phyloP scores from a whole-genome alignment of 1,140 invertebrate genomes.

The Sarcophaga bullata region DNA sequence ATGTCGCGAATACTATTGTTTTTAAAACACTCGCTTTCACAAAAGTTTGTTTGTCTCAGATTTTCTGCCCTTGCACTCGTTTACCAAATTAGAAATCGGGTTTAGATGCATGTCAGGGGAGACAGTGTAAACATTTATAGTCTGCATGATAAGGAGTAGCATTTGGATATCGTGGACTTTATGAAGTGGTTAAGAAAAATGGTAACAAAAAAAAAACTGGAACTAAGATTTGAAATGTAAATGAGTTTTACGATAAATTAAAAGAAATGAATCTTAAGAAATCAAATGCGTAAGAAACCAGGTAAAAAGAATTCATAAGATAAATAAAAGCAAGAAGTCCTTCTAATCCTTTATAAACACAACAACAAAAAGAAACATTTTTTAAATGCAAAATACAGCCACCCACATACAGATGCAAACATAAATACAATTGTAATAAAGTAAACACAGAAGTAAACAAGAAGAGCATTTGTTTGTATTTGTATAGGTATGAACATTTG shows the following conservation, averaged over 20 bases:
- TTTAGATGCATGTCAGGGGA: not conserved
- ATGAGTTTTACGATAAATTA: slow-evolving; percentile 30
- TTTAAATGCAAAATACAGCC: not conserved
- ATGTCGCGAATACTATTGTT: too few relatives aligned
- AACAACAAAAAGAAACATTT: not conserved
- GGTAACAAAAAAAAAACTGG: not conserved
- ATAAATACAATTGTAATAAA: too few relatives aligned
- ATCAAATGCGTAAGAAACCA: not conserved
- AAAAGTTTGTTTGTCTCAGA: too few relatives aligned
- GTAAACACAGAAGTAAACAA: too few relatives aligned
- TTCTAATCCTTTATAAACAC: not conserved
- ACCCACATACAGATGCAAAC: too few relatives aligned
- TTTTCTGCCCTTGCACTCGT: too few relatives aligned
- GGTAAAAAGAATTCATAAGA: not conserved
- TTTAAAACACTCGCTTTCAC: too few relatives aligned
- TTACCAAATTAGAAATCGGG: too few relatives aligned
- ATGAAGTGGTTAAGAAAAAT: slow-evolving; percentile 16
- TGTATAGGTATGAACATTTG: too few relatives aligned
- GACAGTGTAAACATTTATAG: not conserved
- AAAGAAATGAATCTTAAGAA: slow-evolving; percentile 13
- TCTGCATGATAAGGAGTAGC: not conserved
- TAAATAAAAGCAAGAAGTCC: not conserved
- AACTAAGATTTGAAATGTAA: slow-evolving; percentile 30
- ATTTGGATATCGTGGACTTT: slow-evolving; percentile 29
- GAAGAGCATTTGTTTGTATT: too few relatives aligned